Percentiles rank a stretch among this genome's conserved stretches.
phyloP scores from a whole-genome alignment of 2,113 vertebrate species.

The Cavia aperea region DNA sequence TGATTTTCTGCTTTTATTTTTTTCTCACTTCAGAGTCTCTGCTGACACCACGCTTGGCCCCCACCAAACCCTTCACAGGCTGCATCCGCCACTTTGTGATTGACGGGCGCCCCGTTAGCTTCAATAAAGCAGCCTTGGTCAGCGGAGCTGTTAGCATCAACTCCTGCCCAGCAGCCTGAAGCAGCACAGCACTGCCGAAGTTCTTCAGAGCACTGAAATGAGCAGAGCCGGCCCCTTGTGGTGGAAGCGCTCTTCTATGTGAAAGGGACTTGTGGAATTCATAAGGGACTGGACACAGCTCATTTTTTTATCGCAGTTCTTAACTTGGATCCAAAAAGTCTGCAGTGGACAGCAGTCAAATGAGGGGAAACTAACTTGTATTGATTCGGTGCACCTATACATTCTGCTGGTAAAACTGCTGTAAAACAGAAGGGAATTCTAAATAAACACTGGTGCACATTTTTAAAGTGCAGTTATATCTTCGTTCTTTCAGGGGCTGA shows the following conservation, averaged over 20 bases:
- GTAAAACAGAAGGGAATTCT: constrained; percentile 51
- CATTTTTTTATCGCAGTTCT: constrained; percentile 55
- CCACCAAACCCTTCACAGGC: constrained; percentile 84
- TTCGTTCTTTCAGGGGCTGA: constrained; percentile 54
- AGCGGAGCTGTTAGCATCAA: constrained; percentile 89
- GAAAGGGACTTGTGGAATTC: constrained; percentile 45
- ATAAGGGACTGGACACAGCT: constrained; percentile 47
- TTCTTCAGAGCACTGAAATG: constrained; percentile 58
- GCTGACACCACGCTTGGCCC: constrained; percentile 78
- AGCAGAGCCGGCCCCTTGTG: not conserved
- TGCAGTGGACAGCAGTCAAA: constrained; percentile 56
- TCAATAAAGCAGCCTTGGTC: constrained; percentile 87
- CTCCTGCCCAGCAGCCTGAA: constrained; percentile 86
- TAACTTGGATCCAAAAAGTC: constrained; percentile 23
- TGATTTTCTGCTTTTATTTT: not conserved
- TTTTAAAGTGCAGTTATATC: constrained; percentile 51
- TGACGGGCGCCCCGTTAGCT: constrained; percentile 83
- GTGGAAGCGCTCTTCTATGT: not conserved
- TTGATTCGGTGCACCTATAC: not conserved
- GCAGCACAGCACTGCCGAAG: not conserved
- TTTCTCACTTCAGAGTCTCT: constrained; percentile 79
- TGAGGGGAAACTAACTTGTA: constrained; percentile 26
- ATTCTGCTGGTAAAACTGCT: constrained; percentile 42
- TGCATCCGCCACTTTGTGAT: constrained; percentile 90
- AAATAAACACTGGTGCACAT: constrained; percentile 47